These are phyloP conservation scores for Melanostigma gelatinosum DNA, from an alignment of 2,113 vertebrate genomes.

Conservation along the genomic window DNA sequence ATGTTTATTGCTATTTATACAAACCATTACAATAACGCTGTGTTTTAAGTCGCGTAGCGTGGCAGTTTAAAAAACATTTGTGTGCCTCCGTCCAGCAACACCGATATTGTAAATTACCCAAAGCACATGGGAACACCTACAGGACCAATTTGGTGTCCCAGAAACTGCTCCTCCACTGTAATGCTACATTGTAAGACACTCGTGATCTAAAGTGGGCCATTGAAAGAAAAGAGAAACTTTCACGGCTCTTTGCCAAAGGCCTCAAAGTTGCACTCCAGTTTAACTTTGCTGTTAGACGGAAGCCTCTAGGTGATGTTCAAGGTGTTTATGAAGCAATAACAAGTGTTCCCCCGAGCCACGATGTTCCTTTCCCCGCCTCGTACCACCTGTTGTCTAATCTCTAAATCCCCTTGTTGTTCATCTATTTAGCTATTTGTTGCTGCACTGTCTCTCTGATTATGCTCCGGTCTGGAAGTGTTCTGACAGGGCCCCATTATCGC, in stretches of 20 bases:
- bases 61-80: neutral
- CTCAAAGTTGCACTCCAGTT: conserved; percentile 26
- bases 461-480: conserved; percentile 19
- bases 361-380: conserved; percentile 36
- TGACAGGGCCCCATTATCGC: conserved; percentile 41
- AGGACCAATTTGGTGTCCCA: neutral
- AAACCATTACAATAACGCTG: neutral
- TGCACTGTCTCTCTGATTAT: conserved; percentile 57
- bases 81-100: neutral
- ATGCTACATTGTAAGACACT: neutral
- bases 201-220: neutral
- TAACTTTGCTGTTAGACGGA: conserved; percentile 10
- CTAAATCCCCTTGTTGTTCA: conserved; percentile 65
- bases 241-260: neutral
- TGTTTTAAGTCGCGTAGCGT: too few relatives aligned
- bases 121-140: neutral
- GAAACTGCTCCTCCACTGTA: neutral
- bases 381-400: conserved; percentile 17
- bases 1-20: neutral
- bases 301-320: neutral
- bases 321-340: conserved; percentile 46
- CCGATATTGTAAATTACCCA: neutral
- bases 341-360: conserved; percentile 16
- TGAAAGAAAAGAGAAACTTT: neutral
- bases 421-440: conserved; percentile 40